Base-by-base conservation (phyloP, 2,888 invertebrate genomes). In the Sinotaia quadrata region DNA sequence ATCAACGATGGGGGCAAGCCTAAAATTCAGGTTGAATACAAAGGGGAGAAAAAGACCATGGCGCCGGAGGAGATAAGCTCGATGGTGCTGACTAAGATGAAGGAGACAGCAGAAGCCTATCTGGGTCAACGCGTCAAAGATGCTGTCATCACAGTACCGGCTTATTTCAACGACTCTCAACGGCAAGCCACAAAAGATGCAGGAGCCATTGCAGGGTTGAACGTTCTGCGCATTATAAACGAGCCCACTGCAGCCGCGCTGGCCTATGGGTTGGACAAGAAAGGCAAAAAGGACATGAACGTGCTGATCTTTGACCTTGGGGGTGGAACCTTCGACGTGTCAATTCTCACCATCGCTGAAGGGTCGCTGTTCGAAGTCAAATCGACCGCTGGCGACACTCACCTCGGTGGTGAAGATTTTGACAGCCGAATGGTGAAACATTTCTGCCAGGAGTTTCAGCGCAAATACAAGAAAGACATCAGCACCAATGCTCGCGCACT, bases 81-180 rank as follows among this genome's bases (percentile, higher is more conserved):
- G 57, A 95, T 95, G 95, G 95, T 96, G 65, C 91, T 96, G 77
- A 49, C 92, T 31, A 95, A 95, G 87, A 96, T 96, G 95, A 95
- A 94, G 91, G 83, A 86, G 67, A 86, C 81, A 4, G 89, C 89
- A 29, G 89, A 89, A 75, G 84, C 86, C 4, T 88, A 84, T 78
- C 82, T 88, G 66, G 96, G 96, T 62, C 92, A 93, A 61, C 77
- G 67, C 18, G 83, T 86, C 2, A 77, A 71, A 7, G 80, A 86
- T 60, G 85, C 86, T 29, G 87, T 87, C 7, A 76, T 87, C 24
- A 87, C 87, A 15, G 87, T 86, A 10, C 86, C 86, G 4, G 86
- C 86, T 10, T 87, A 87, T 73, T 87, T 86, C 81, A 86, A 87
- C 67, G 86, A 86, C 69, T 78, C 61, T 1, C 92, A 92, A 82